Evolutionary conservation across 1,140 invertebrate species (phyloP).

Genomic region (Cherax destructor): DNA sequence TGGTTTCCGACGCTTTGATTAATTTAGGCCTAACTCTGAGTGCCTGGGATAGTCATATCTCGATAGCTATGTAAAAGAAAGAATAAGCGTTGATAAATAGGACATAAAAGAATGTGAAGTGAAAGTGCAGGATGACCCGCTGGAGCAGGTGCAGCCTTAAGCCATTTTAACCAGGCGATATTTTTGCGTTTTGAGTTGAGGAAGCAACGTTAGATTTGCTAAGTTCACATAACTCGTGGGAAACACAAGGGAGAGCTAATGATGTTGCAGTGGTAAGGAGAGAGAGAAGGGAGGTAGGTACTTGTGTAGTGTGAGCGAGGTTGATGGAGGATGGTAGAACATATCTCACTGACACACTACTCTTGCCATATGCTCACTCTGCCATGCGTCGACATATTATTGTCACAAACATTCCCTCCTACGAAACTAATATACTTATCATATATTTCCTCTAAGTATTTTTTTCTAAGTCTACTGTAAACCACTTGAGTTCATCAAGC

Average conservation of each 20-base stretch:
- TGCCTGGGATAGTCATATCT: background rate
- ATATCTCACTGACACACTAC: background rate
- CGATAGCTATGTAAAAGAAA: background rate
- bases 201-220: background rate
- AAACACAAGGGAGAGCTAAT: no score
- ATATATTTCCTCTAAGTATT: no score
- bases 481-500: no score
- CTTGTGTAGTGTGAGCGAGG: background rate
- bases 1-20: no score
- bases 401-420: background rate
- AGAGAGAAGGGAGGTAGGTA: no score
- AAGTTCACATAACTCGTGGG: background rate
- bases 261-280: no score
- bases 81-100: constrained; percentile 19
- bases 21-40: no score
- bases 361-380: background rate
- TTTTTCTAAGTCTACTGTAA: no score
- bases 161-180: background rate
- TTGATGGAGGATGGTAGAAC: background rate
- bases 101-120: background rate
- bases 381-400: background rate
- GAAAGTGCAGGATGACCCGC: background rate
- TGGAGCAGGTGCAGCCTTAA: constrained; percentile 1
- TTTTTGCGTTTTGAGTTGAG: background rate
- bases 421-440: no score